Evolutionary conservation across 1,140 invertebrate genomes (phyloP), one percentile per base, ranked within the genome.

Genomic region (Carposina sasakii): DNA sequence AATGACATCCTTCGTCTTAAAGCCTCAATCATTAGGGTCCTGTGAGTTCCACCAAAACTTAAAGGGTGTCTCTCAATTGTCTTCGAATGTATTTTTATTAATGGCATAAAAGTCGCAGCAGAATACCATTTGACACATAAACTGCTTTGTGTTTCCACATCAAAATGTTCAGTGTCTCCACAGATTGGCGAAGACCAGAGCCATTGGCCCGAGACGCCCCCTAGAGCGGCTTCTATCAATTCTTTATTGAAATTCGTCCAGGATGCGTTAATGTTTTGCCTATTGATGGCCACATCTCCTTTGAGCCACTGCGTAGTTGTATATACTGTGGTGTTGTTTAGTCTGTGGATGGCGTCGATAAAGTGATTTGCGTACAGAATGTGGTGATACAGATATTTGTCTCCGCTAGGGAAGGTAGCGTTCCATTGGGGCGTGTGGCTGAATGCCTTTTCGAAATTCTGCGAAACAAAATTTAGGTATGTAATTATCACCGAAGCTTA

Each of bases 61-160:
- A 70, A 34, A 0, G 81, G 76, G 54, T 82, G 55, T 57, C 76
- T 67, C 2, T 51, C 20, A 5, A 42, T 43, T 3, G 10, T 17
- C 52, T 67, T 75, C 0, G 78, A 77, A 41, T 85, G 66, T 16
- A 82, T 76, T 47, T 71, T 75, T 2, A 82, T 47, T 43, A 78
- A 52, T 8, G 78, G 81, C 20, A 82, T 53, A 31, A 66, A 85
- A 1, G 64, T 74, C 3, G 59, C 61, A 5, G 78, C 77, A 67
- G 81, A 64, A 41, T 85, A 85, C 81, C 81, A 85, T 68, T 85
- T 85, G 2, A 76, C 54, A 22, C 81, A 84, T 6, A 84, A 57
- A 36, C 39, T 56, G 3, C 39, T 50, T 30, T 85, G 81, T 0
- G 24, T 60, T 5, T 52, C 43, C 2, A 41, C 47, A 16, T 71